Conservation (phyloP, 2,888 invertebrate genomes). For the Eulithis prunata region DNA sequence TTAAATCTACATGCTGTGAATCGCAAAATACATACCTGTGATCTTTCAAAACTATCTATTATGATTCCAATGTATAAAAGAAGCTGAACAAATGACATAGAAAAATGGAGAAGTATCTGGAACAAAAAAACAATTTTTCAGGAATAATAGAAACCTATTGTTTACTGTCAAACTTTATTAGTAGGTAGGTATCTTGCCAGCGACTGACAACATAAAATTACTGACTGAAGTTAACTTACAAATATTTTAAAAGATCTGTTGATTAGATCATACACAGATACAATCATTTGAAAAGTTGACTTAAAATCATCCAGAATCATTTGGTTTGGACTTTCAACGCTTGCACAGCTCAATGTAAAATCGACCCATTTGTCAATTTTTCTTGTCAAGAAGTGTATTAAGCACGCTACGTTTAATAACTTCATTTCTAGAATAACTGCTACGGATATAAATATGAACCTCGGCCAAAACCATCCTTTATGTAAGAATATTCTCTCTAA, state of each 20-base stretch:
- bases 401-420: background rate
- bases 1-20: too few species aligned
- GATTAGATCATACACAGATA: slow-evolving; percentile 5
- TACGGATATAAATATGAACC: background rate
- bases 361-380: background rate
- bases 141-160: background rate
- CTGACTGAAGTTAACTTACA: slow-evolving; percentile 9
- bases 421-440: slow-evolving; percentile 9
- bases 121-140: slow-evolving; percentile 2
- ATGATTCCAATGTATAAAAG: slow-evolving; percentile 4
- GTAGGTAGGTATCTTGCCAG: too few species aligned
- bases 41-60: background rate
- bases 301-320: background rate
- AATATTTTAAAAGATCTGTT: slow-evolving; percentile 4
- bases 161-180: too few species aligned
- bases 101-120: slow-evolving; percentile 14
- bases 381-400: slow-evolving; percentile 5
- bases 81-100: slow-evolving; percentile 5
- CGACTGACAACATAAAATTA: background rate
- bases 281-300: background rate
- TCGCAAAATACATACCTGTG: background rate
- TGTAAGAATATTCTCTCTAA: slow-evolving; percentile 8
- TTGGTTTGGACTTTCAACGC: background rate
- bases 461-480: slow-evolving; percentile 1
- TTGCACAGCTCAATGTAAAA: background rate